Evolutionary conservation across 1,140 invertebrate genomes (phyloP), one percentile per base, ranked within the genome.

Genomic region (Lucilia cuprina): DNA sequence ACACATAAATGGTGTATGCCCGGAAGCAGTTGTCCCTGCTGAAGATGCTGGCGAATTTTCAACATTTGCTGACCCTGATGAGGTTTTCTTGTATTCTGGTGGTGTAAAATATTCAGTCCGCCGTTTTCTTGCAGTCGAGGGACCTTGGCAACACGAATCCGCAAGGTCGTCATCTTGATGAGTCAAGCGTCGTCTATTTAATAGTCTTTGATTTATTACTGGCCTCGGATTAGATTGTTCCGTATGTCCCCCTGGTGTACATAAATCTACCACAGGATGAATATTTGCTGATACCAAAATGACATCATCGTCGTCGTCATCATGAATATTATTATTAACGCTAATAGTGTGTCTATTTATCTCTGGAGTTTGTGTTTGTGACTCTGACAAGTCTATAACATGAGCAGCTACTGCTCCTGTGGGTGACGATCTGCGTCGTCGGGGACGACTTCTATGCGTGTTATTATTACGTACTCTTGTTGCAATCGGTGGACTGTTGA

Each of bases 1-100:
- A 75, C 85, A 86, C 47, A 55, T 86, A 30, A 83, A 83, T 21
- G 84, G 60, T 34, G 49, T 17, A 50, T 49, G n/a, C 5, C 17
- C 74, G 34, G 14, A 55, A 17, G 17, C 21, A 50, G 17, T 70
- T 19, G 14, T n/a, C 34, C 9, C 82, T 19, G 17, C 25, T 21
- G 7, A 47, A 19, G 13, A 10, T 19, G 17, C 0, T 41, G 55
- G 55, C 14, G 55, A 60, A n/a, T 14, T 35, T 17, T 19, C 82
- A 21, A 41, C 70, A 83, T 50, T 35, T 12, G 35, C 14, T 21
- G 49, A 30, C 10, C n/a, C 83, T 41, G 14, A 55, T 25, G 30
- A n/a, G 17, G 8, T 74, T 10, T 41, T 41, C 0, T 10, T 41
- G 17, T 17, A 9, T 65, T 12, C 82, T 19, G 17, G 12, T 25